Conservation (phyloP, 1,140 invertebrate genomes). For the Contarinia nasturtii region DNA sequence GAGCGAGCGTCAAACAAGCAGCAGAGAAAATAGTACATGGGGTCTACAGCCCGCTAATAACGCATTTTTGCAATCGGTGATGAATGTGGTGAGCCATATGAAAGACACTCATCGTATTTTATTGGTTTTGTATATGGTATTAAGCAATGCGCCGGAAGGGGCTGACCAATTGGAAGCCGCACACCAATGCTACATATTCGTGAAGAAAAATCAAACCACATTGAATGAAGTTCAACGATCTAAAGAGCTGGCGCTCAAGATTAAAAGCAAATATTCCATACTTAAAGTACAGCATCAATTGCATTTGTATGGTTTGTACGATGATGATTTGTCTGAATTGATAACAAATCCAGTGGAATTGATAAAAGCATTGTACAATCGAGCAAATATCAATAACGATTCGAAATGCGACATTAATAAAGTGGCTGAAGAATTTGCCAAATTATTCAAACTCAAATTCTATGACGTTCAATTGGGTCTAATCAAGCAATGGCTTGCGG, state of each 20-base stretch:
- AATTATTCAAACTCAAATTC: constrained; percentile 16
- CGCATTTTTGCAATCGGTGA: constrained; percentile 19
- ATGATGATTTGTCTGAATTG: constrained; percentile 29
- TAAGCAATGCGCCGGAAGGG: constrained; percentile 21
- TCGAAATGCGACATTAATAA: constrained; percentile 31
- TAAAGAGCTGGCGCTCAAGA: constrained; percentile 25
- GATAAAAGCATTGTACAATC: constrained; percentile 30
- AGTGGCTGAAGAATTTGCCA: constrained; percentile 29
- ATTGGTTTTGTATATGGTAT: constrained; percentile 18
- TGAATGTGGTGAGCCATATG: constrained; percentile 12
- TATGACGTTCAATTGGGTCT: constrained; percentile 14
- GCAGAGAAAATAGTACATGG: constrained; percentile 14
- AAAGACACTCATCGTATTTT: constrained; percentile 14
- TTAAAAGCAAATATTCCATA: constrained; percentile 30
- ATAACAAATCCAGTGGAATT: constrained; percentile 30
- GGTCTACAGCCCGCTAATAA: constrained; percentile 20
- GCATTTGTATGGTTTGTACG: constrained; percentile 31
- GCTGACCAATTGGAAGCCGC: constrained; percentile 36
- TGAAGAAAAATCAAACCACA: constrained; percentile 22
- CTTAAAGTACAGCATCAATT: constrained; percentile 31
- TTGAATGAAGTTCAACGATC: constrained; percentile 25
- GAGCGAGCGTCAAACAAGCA: constrained; percentile 15
- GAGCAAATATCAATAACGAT: constrained; percentile 27
- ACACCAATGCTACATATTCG: constrained; percentile 35
- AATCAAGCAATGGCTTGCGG: constrained; percentile 18